Conservation (phyloP, 2,797 vertebrate genomes). For the Lepilemur ruficaudatus region DNA sequence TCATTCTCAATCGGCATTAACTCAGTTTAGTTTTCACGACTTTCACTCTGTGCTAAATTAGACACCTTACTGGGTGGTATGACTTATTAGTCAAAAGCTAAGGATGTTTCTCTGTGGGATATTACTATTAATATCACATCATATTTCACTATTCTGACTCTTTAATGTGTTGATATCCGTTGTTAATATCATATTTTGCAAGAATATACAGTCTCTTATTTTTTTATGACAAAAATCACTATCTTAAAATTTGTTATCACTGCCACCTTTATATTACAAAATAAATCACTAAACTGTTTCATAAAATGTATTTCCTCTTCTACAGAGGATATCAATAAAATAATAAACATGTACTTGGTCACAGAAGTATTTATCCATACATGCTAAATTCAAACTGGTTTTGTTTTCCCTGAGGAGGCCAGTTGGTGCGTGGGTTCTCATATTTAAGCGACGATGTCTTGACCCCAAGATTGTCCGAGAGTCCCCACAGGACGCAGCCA, state of each 20-base stretch:
- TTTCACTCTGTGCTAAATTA: slow-evolving; percentile 69
- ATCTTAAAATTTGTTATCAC: slow-evolving; percentile 36
- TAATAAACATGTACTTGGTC: slow-evolving; percentile 20
- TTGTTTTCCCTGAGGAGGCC: slow-evolving; percentile 63
- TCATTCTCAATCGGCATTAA: neutral
- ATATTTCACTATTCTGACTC: slow-evolving; percentile 64
- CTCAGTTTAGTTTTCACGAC: slow-evolving; percentile 54
- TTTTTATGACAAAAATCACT: slow-evolving; percentile 51
- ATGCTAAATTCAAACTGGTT: slow-evolving; percentile 40
- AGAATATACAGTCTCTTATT: slow-evolving; percentile 31
- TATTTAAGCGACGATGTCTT: slow-evolving; percentile 70
- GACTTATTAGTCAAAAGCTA: slow-evolving; percentile 76
- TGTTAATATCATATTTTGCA: slow-evolving; percentile 48
- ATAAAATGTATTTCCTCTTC: slow-evolving; percentile 64
- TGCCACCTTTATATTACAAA: slow-evolving; percentile 25
- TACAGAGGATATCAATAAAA: slow-evolving; percentile 65
- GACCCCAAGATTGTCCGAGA: slow-evolving; percentile 74
- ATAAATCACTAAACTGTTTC: slow-evolving; percentile 33
- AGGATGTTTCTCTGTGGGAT: slow-evolving; percentile 70
- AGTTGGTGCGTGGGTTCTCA: slow-evolving; percentile 54
- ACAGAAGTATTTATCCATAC: slow-evolving; percentile 35
- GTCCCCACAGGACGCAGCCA: slow-evolving; percentile 75
- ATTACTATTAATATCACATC: slow-evolving; percentile 71
- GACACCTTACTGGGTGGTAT: slow-evolving; percentile 63
- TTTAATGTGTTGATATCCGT: slow-evolving; percentile 60